These are phyloP conservation scores for Bactericera cockerelli DNA, from an alignment of 1,140 invertebrate genomes.

Conservation along the genomic window DNA sequence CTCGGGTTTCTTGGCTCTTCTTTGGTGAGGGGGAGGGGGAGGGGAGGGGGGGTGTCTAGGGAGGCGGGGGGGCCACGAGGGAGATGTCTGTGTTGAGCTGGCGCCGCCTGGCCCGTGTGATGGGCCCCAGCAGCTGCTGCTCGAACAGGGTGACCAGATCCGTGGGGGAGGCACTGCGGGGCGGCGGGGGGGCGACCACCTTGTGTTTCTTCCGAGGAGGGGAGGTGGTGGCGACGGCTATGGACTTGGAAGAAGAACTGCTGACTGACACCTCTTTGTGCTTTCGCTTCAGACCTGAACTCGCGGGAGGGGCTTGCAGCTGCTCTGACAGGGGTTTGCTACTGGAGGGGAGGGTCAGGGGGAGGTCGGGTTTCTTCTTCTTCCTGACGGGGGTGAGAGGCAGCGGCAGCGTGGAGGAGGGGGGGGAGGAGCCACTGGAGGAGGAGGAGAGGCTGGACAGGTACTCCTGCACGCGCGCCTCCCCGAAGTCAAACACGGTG, in stretches of 20 bases:
- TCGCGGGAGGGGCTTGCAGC: background rate
- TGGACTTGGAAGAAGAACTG: background rate
- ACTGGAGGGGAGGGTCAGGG: background rate
- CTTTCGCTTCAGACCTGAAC: background rate
- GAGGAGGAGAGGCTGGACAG: constrained; percentile 34
- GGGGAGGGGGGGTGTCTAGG: background rate
- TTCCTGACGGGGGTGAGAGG: constrained; percentile 13
- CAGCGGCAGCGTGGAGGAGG: background rate
- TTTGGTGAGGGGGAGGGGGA: constrained; percentile 1
- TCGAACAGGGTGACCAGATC: background rate
- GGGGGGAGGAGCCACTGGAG: constrained; percentile 20
- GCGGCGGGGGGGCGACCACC: background rate
- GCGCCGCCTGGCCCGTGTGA: background rate
- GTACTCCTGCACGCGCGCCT: constrained; percentile 37
- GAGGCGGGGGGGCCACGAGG: background rate
- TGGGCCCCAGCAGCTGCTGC: background rate
- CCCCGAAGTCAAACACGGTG: constrained; percentile 37
- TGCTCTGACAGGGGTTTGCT: background rate
- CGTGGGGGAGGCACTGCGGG: background rate
- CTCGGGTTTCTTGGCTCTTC: background rate
- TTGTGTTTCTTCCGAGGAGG: background rate
- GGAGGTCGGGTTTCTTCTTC: constrained; percentile 13
- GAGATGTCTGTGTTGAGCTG: background rate
- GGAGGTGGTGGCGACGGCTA: background rate
- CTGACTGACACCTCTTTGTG: background rate